A percentile compares a stretch with the other conserved stretches of the same genome.
Conservation (phyloP, 2,888 invertebrate genomes). For the Drosophila austrosaltans region DNA sequence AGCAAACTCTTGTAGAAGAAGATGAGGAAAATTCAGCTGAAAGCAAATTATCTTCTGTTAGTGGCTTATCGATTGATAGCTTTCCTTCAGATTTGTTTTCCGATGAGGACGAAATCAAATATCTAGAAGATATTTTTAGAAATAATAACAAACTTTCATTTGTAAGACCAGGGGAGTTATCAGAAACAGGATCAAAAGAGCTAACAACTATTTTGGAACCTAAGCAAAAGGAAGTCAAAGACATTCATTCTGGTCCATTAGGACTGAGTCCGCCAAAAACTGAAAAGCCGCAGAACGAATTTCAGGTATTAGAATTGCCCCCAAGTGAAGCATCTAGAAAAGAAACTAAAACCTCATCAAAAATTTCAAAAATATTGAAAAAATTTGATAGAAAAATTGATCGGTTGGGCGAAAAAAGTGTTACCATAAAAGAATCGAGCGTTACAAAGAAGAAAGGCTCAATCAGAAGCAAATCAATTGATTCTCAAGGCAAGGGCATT, state of each 20-base stretch:
- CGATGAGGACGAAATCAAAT: background rate
- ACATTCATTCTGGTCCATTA: background rate
- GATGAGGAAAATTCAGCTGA: too few relatives aligned
- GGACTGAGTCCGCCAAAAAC: background rate
- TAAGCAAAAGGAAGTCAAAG: background rate
- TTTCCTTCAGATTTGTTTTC: too few relatives aligned
- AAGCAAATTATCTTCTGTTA: background rate
- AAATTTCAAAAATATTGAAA: background rate
- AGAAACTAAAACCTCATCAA: background rate
- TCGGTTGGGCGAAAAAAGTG: too few relatives aligned
- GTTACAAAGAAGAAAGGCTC: too few relatives aligned
- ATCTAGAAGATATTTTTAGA: background rate
- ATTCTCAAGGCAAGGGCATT: too few relatives aligned
- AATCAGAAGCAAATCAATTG: too few relatives aligned
- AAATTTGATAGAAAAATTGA: background rate
- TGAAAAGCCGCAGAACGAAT: background rate
- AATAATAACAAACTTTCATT: background rate
- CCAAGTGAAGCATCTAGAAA: background rate
- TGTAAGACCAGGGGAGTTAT: too few relatives aligned
- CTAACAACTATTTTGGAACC: too few relatives aligned
- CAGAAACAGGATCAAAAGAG: background rate
- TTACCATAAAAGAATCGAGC: too few relatives aligned
- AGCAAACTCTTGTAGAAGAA: too few relatives aligned
- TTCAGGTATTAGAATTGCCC: background rate
- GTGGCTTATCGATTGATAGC: background rate